Percentiles rank a stretch among this genome's conserved stretches.
Evolutionary conservation across 1,140 invertebrate genomes (phyloP).

Genomic region (Vanessa tameamea): DNA sequence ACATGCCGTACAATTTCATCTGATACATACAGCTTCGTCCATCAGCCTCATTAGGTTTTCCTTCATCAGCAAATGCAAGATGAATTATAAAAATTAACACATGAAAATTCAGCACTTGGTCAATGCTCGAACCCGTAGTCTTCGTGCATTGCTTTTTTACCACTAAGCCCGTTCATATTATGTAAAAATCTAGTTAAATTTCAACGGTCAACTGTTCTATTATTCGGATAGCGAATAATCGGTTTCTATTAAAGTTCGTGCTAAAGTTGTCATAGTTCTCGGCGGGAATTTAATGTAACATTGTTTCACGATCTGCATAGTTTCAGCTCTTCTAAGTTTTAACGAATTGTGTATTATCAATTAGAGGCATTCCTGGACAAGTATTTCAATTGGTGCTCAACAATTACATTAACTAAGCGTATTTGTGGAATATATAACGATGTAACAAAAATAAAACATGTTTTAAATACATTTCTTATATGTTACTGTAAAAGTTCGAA

Average conservation of each 20-base stretch:
- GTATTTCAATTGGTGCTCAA: slow-evolving; percentile 24
- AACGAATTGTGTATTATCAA: slow-evolving; percentile 36
- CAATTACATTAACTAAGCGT: no score
- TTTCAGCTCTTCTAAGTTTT: slow-evolving; percentile 29
- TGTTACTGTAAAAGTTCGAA: no score
- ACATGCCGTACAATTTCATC: no score
- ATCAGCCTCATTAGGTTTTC: no score
- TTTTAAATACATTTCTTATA: no score
- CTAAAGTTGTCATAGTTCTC: slow-evolving; percentile 26
- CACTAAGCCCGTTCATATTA: not conserved
- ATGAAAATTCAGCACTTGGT: no score
- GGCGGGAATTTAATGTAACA: slow-evolving; percentile 26
- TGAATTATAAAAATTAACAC: no score
- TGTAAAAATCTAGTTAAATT: not conserved
- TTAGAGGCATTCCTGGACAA: slow-evolving; percentile 26
- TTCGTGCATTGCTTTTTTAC: not conserved
- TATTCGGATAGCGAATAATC: slow-evolving; percentile 19
- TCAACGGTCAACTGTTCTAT: slow-evolving; percentile 7
- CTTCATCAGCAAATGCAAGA: no score
- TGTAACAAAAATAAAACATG: no score
- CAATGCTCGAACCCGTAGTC: no score
- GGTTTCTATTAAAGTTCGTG: slow-evolving; percentile 28
- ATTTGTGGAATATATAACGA: no score
- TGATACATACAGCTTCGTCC: no score
- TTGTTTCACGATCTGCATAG: slow-evolving; percentile 33